Percentiles rank a stretch among this genome's conserved stretches.
These are phyloP conservation scores for Rhineura floridana DNA, from an alignment of 2,113 vertebrate species.

Conservation along the genomic window DNA sequence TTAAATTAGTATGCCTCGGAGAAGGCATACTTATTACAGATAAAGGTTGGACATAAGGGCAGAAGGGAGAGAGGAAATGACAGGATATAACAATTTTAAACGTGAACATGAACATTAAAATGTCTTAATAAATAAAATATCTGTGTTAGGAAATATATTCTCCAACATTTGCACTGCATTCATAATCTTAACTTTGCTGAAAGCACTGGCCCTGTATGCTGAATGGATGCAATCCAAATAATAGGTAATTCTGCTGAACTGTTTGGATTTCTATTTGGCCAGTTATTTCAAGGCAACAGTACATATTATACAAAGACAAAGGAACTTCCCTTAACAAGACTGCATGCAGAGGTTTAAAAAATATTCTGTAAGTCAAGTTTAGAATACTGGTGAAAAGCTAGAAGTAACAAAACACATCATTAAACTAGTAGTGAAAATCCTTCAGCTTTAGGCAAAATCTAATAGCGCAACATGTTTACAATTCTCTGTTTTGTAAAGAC, in stretches of 20 bases:
- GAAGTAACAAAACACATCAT: not conserved
- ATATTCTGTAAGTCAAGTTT: not conserved
- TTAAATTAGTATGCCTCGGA: too few species aligned
- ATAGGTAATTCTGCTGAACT: not conserved
- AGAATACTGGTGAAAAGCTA: conserved; percentile 15
- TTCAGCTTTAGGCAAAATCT: not conserved
- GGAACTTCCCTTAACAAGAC: not conserved
- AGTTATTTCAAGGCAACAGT: conserved; percentile 27
- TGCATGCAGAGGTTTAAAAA: not conserved
- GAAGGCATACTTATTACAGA: too few species aligned
- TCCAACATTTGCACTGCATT: not conserved
- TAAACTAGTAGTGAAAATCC: not conserved
- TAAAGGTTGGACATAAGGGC: not conserved
- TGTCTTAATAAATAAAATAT: too few species aligned
- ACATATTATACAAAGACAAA: not conserved
- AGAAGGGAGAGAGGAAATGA: not conserved
- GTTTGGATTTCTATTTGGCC: not conserved
- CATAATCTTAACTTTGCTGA: not conserved
- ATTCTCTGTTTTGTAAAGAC: not conserved
- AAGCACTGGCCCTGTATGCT: not conserved
- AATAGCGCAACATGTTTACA: not conserved
- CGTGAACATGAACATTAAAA: not conserved
- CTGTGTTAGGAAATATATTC: not conserved
- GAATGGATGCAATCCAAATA: not conserved
- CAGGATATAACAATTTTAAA: not conserved